Conservation (phyloP, 1,140 invertebrate genomes). For the Megathymus violae region DNA sequence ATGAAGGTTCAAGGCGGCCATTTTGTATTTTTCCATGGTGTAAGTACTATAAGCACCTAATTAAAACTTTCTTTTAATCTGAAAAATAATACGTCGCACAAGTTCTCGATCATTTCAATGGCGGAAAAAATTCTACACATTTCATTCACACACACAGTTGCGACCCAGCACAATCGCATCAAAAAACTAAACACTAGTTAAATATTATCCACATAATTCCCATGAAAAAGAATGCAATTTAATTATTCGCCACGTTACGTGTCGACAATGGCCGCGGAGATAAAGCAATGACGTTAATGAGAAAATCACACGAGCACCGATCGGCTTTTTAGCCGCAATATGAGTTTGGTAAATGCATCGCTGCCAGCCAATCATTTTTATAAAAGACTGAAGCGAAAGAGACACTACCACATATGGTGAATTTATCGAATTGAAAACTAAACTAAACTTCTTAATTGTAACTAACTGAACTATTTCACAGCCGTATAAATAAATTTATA, state of each 20-base stretch:
- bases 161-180: not conserved
- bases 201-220: constrained; percentile 14
- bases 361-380: not conserved
- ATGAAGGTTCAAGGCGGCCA: no score
- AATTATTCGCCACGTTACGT: constrained; percentile 30
- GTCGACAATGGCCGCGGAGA: constrained; percentile 33
- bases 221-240: constrained; percentile 26
- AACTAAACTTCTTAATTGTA: no score
- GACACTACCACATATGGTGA: no score
- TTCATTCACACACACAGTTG: not conserved
- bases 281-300: constrained; percentile 30
- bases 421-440: no score
- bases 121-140: not conserved
- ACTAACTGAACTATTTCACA: no score
- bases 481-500: no score
- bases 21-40: no score
- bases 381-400: no score
- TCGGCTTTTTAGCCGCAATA: not conserved
- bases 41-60: no score
- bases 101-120: not conserved
- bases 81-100: not conserved
- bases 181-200: constrained; percentile 13
- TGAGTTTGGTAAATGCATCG: constrained; percentile 16
- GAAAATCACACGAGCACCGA: constrained; percentile 31
- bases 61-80: not conserved